Evolutionary conservation across 2,888 invertebrate genomes (phyloP).

Genomic region (Fragum fragum): DNA sequence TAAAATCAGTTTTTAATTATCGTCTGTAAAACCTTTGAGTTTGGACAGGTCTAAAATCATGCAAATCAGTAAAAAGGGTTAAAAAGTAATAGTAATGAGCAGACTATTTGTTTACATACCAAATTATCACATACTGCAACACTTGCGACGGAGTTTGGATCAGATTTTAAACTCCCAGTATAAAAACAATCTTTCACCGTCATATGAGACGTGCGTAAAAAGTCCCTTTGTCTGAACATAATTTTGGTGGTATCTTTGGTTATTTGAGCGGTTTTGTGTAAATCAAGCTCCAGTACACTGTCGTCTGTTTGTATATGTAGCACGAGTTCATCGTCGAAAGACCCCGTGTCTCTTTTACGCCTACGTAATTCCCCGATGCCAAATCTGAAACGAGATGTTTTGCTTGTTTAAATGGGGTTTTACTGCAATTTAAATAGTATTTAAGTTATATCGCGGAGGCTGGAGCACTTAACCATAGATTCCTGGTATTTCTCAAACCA

Average conservation of each 20-base stretch:
- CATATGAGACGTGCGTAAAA: neutral
- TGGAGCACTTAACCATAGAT: no score
- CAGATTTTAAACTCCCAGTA: slow-evolving; percentile 2
- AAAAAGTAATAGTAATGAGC: no score
- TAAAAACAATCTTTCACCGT: slow-evolving; percentile 26
- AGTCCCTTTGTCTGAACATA: neutral
- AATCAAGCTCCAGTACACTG: neutral
- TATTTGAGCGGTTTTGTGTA: neutral
- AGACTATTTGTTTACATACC: slow-evolving; percentile 21
- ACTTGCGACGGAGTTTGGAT: neutral
- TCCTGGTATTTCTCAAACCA: no score
- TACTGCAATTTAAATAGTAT: no score
- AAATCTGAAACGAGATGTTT: slow-evolving; percentile 4
- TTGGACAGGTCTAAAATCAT: no score
- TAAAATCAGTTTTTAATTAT: no score
- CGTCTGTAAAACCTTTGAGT: no score
- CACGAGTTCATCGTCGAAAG: neutral
- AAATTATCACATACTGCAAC: slow-evolving; percentile 28
- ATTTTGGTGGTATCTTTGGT: neutral
- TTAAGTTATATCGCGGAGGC: no score
- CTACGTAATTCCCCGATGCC: neutral
- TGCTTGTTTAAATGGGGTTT: no score
- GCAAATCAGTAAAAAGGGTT: no score
- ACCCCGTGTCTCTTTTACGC: slow-evolving; percentile 6
- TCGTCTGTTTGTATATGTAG: slow-evolving; percentile 12